Evolutionary conservation across 2,113 vertebrate species (phyloP), one percentile per base, ranked within the genome.

Genomic region (Eptesicus fuscus): DNA sequence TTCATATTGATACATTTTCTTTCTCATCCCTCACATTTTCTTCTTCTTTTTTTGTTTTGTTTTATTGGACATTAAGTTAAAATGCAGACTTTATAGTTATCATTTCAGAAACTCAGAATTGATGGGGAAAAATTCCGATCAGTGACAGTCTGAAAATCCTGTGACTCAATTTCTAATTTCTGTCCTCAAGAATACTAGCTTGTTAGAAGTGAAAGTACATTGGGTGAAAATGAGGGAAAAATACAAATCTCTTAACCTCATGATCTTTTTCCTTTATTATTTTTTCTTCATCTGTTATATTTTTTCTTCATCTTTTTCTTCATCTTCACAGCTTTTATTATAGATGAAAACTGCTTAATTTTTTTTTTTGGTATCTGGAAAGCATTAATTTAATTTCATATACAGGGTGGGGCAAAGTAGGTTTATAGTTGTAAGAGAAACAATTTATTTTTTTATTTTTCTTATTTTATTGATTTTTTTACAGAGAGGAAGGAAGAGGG

Each of bases 21-120:
- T 95, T 56, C 44, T 82, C 32, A 47, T 35, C 51, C 2, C 10
- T 63, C 37, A 53, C 18, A 20, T 44, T 89, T 61, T 40, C 40
- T 87, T 92, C 49, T 12, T 83, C n/a, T n/a, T n/a, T 80, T 59
- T n/a, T 84, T 47, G 12, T 80, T 67, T 96, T 51, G 47, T 88
- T 96, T 79, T 76, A 6, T 20, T n/a, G 83, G 44, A 49, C 23
- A 25, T 56, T 87, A 44, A 32, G 30, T 59, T 11, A 74, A 90
- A 42, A 85, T 40, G 63, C 42, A 8, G 13, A 44, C 30, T 65
- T 35, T 13, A 3, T 40, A 71, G 44, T 84, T 88, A 61, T 6
- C 65, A 53, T 37, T 70, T 88, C 40, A 44, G 51, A 88, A 71
- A 32, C 70, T 83, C 42, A 77, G 77, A 77, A 78, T 35, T 44